Evolutionary conservation across 2,888 invertebrate species (phyloP), one percentile per base, ranked within the genome.

Genomic region (Idaea biselata): DNA sequence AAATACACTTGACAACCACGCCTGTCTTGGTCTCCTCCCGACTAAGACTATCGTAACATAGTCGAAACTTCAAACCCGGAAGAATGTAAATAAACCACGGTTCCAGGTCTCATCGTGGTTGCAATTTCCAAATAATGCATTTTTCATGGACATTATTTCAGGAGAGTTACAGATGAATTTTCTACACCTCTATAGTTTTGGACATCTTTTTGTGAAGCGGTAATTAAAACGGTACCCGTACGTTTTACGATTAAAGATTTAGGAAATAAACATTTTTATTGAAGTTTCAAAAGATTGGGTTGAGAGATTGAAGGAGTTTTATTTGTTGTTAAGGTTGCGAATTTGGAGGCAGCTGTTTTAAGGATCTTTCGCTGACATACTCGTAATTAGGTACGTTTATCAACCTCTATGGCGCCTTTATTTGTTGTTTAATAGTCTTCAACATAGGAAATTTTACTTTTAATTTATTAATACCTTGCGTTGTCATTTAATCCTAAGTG

Each of bases 221-320:
- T 44, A 44, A 44, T 44, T 44, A 44, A 44, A 44, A 44, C 44
- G 44, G 44, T 44, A 44, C 44, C 44, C 8, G 44, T 44, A 44
- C 44, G 44, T 44, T 44, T 44, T 44, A 44, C 44, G 44, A 44
- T 44, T 44, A 44, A 44, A 44, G 44, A 44, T 44, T 44, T 44
- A 44, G 44, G 44, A 44, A 44, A 44, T 44, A 44, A 44, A 44
- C 44, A 44, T 44, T 44, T 44, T 44, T 44, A 44, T 44, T 44
- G 44, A 14, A 44, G 14, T 44, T 44, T 44, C 11, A 44, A 44
- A 44, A 44, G 44, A 44, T 44, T 44, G 44, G 44, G 44, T 44
- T 11, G 44, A 44, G 14, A 44, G 44, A 44, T 44, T 7, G 44
- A 44, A 44, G 14, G 44, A 14, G 11, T 44, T 44, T 44, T 44